Evolutionary conservation across 2,113 vertebrate species (phyloP).

Genomic region (Emydocephalus ijimae): DNA sequence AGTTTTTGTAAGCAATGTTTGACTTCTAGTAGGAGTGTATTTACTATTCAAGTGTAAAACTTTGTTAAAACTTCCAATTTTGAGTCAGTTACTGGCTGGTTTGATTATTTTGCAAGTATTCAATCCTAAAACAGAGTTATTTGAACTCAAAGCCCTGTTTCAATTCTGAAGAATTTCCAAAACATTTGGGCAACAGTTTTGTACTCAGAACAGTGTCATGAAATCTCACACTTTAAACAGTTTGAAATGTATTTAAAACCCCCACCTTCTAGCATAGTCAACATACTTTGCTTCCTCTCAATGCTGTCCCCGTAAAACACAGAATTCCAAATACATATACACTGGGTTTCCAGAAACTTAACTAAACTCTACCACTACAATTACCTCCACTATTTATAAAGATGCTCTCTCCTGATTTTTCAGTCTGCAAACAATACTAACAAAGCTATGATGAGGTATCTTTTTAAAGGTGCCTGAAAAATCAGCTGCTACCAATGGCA

Average conservation of each 20-base stretch:
- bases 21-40: conserved; percentile 39
- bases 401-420: conserved; percentile 73
- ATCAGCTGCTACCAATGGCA: conserved; percentile 67
- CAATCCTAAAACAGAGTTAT: neutral
- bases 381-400: conserved; percentile 80
- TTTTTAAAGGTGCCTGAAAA: conserved; percentile 75
- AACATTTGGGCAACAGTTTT: neutral
- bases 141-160: neutral
- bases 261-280: conserved; percentile 62
- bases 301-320: conserved; percentile 68
- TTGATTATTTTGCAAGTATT: neutral
- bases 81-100: neutral
- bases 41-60: neutral
- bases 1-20: conserved; percentile 59
- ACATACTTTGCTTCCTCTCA: conserved; percentile 54
- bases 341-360: conserved; percentile 71
- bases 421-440: conserved; percentile 74
- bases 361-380: conserved; percentile 86
- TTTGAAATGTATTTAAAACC: neutral
- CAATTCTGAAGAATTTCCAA: neutral
- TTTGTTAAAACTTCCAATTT: neutral
- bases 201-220: neutral
- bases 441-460: conserved; percentile 94
- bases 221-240: neutral
- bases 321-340: conserved; percentile 72